phyloP scores from a whole-genome alignment of 1,140 invertebrate species.

The Neotoxoptera formosana region DNA sequence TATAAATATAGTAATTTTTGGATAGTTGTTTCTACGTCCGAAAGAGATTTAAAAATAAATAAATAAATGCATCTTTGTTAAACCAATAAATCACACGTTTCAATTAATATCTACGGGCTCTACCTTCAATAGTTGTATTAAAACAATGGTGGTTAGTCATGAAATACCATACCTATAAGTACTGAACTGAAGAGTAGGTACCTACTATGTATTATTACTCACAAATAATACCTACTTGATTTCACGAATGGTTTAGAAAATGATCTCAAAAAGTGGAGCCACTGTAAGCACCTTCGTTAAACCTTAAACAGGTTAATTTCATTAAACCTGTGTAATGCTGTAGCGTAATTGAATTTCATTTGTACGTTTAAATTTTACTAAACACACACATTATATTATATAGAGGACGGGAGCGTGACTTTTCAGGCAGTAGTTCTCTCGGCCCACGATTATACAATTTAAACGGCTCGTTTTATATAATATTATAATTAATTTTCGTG shows the following conservation, averaged over 20 bases:
- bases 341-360: not conserved
- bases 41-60: not conserved
- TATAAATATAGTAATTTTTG: not conserved
- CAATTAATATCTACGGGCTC: not conserved
- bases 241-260: not conserved
- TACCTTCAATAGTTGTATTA: not conserved
- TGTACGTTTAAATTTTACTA: constrained; percentile 5
- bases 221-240: not conserved
- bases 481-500: constrained; percentile 4
- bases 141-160: not conserved
- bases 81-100: not conserved
- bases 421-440: not conserved
- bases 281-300: not conserved
- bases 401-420: not conserved
- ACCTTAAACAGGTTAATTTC: not conserved
- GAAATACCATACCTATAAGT: not conserved
- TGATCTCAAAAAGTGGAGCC: not conserved
- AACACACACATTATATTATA: not conserved
- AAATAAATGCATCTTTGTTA: not conserved
- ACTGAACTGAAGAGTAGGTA: not conserved
- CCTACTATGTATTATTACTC: not conserved
- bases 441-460: not conserved
- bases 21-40: not conserved
- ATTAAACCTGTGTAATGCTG: not conserved
- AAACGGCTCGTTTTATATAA: not conserved